Base-by-base conservation (phyloP, 2,797 vertebrate species). In the Spea hammondii region DNA sequence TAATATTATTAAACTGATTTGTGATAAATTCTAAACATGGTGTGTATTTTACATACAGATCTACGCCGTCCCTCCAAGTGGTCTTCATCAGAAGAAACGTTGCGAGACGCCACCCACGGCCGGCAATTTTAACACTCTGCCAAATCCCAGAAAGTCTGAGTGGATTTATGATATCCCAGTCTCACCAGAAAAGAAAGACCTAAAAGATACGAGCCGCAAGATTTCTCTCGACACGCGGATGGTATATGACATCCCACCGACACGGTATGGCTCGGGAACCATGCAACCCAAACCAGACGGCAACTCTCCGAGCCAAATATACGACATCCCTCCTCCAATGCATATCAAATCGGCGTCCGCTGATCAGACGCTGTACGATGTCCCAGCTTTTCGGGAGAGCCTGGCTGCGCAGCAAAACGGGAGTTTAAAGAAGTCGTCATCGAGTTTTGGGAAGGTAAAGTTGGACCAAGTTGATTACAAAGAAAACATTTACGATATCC, bases 151-250 rank as follows among this genome's bases (percentile, higher is more conserved):
- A 1, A 96, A 94, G 45, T 88, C 92, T 1, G 94, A 94, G 13
- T 95, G 95, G 95, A 93, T 95, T 83, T 97, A 98, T 4, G 95
- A 97, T 49, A 90, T 93, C 0, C 95, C 96, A 0, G 83, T 88
- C 1, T 86, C 90, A 57, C 88, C 88, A 0, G 91, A 95, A 72
- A 95, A 90, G 76, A n/a, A 74, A 0, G 8, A 44, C 0, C 13
- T 79, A 48, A 86, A 83, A 48, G 64, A 82, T 0, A 8, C 2
- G 0, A 32, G 79, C 69, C 44, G 82, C 8, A 65, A 74, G 0
- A 83, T 70, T 74, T 53, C 44, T 0, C 13, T 3, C 57, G 86
- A 86, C 70, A 82, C 74, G 9, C 65, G 62, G 0, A 77, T 74
- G 14, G 57, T 88, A 46, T 86, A 80, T 0, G 72, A 84, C 0